phyloP scores from a whole-genome alignment of 2,797 vertebrate genomes.

The Gambusia yucatana region DNA sequence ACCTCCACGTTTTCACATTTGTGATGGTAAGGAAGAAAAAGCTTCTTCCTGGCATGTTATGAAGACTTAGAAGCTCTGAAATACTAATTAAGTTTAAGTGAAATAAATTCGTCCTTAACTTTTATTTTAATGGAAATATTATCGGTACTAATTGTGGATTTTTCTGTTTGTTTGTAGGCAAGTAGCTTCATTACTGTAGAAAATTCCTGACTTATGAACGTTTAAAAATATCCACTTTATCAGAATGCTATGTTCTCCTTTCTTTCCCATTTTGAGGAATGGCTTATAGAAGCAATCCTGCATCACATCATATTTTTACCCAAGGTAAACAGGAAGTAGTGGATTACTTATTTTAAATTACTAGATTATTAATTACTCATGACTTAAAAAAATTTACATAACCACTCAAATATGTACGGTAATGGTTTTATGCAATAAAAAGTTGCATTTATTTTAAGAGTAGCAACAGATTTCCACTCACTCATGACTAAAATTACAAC shows the following conservation, averaged over 20 bases:
- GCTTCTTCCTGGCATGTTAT: neutral
- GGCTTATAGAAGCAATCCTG: neutral
- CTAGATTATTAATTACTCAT: neutral
- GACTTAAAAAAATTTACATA: no score
- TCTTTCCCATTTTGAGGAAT: neutral
- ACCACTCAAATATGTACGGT: no score
- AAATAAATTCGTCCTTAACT: neutral
- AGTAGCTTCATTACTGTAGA: neutral
- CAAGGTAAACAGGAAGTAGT: neutral
- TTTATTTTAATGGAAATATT: neutral
- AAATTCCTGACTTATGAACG: neutral
- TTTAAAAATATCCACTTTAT: neutral
- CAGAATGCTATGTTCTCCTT: neutral
- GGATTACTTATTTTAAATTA: no score
- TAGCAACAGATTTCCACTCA: neutral
- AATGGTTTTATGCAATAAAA: no score
- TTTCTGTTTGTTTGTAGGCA: neutral
- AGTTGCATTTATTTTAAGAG: neutral
- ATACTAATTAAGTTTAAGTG: neutral
- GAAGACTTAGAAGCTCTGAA: neutral
- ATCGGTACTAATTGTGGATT: neutral
- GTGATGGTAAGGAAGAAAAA: neutral
- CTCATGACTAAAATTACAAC: neutral
- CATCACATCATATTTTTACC: neutral
- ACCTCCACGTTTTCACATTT: neutral